phyloP scores from a whole-genome alignment of 2,888 invertebrate genomes.

The Tachina grossa region DNA sequence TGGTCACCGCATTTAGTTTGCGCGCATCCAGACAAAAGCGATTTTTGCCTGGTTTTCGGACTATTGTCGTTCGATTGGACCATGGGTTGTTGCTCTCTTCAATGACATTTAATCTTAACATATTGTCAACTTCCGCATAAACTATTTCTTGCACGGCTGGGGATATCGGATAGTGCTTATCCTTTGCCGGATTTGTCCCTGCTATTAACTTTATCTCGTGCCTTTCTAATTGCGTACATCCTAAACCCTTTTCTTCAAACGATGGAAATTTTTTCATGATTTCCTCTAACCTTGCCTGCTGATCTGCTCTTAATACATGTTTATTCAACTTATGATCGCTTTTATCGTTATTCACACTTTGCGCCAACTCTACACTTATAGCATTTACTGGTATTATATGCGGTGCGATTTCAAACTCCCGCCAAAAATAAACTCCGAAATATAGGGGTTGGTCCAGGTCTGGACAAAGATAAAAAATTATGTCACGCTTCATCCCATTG shows the following conservation, averaged over 20 bases:
- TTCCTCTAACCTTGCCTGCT: no score
- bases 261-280: no score
- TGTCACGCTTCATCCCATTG: not conserved
- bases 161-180: not conserved
- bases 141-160: no score
- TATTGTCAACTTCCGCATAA: no score
- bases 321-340: no score
- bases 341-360: not conserved
- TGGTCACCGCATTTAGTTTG: constrained; percentile 72
- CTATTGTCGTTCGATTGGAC: constrained; percentile 66
- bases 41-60: constrained; percentile 72
- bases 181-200: not conserved
- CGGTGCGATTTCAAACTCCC: not conserved
- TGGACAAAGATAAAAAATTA: no score
- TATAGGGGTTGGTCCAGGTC: not conserved
- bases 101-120: no score
- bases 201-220: not conserved
- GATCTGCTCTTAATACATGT: no score
- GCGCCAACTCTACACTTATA: not conserved
- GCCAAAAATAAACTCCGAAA: not conserved
- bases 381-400: no score
- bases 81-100: no score
- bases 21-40: constrained; percentile 75
- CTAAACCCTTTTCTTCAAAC: not conserved
- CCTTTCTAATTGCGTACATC: not conserved